Base-by-base conservation (phyloP, 2,888 invertebrate genomes). In the Carpatolechia fugitivella region DNA sequence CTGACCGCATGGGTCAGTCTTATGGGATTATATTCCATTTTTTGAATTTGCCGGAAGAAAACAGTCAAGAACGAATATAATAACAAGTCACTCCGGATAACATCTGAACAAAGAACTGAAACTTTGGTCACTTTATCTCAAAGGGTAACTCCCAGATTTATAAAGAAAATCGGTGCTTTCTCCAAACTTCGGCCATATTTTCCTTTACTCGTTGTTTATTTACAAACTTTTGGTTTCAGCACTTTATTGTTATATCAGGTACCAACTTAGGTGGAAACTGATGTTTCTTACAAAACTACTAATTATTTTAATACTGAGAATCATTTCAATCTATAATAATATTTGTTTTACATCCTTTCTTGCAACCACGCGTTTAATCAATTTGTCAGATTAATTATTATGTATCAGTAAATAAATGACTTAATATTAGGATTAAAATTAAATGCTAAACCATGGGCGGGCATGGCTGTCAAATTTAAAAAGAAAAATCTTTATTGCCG, bases 141-240 rank as follows among this genome's bases (percentile, higher is more conserved):
- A 24, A 29, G 38, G 40, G 38, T 38, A 30, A 51, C 51, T 51
- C 40, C 40, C 16, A 51, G 51, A 51, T 51, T 51, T 51, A 51
- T 51, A 51, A 51, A 51, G 51, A 40, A 51, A 51, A 51, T 40
- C 38, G 35, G 11, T 50, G 40, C 51, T 51, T 11, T 20, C 40
- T 31, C 16, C 24, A 50, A 51, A 51, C 51, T 51, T 51, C 14
- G 10, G 8, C 40, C 51, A 51, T 51, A 51, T 51, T 51, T 51
- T 40, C 30, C 30, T 38, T 51, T 51, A 40, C 14, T 51, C 30
- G 14, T 51, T 51, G 51, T 51, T 51, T 51, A 40, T 40, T 51
- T 38, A 35, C 35, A 49, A 49, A 49, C 49, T 49, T 49, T 49
- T 14, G 20, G 35, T 18, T 49, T 49, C 35, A 35, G 35, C 29